A percentile compares a stretch with the other conserved stretches of the same genome.
Evolutionary conservation across 2,797 vertebrate species (phyloP).

Genomic region (Iguana delicatissima): DNA sequence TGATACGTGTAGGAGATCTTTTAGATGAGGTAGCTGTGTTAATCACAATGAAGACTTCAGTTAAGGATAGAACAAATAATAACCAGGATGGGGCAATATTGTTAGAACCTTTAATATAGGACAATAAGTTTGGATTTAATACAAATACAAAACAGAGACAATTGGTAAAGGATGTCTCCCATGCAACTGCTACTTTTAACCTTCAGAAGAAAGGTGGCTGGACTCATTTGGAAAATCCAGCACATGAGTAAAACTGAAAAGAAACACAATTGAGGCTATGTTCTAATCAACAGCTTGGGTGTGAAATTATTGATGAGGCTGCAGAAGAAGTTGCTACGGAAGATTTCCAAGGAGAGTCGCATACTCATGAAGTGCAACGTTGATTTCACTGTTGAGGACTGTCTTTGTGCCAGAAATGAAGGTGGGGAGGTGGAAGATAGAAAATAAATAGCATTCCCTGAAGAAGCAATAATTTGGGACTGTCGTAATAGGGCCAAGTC

Average conservation of each 20-base stretch:
- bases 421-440: not conserved
- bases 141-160: not conserved
- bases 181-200: not conserved
- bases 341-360: not conserved
- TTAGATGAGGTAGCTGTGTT: not conserved
- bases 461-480: not conserved
- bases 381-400: not conserved
- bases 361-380: not conserved
- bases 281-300: not conserved
- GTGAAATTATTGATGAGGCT: not conserved
- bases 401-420: not conserved
- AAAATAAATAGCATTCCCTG: not conserved
- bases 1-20: not conserved
- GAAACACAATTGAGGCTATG: not conserved
- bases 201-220: not conserved
- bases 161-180: not conserved
- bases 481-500: not conserved
- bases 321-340: not conserved
- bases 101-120: not conserved
- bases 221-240: not conserved
- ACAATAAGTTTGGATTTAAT: not conserved
- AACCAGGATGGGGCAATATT: not conserved
- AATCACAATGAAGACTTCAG: not conserved
- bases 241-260: not conserved
- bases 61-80: not conserved